A percentile compares a stretch with the other conserved stretches of the same genome.
These are phyloP conservation scores for Hemicentrotus pulcherrimus DNA, from an alignment of 35 echinoderm and acorn worm species.

Conservation along the genomic window DNA sequence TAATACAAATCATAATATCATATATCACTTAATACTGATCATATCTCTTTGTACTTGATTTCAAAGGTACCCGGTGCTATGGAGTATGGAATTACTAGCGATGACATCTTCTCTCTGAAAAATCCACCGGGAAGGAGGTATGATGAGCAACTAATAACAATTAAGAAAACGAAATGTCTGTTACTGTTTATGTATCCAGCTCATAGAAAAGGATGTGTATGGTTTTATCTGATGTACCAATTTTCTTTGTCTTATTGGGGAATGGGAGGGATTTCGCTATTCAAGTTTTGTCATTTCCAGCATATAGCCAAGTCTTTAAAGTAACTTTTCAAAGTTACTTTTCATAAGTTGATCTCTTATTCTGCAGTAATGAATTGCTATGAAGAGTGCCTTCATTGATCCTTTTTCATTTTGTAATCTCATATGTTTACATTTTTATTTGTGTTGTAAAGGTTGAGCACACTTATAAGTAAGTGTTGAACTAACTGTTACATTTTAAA, in stretches of 20 bases:
- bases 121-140: conserved; percentile 94
- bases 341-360: too few relatives aligned
- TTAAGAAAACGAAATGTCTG: not conserved
- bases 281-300: not conserved
- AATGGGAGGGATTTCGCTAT: not conserved
- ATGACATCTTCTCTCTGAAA: conserved; percentile 87
- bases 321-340: too few relatives aligned
- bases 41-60: not conserved
- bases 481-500: too few relatives aligned
- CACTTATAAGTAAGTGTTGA: too few relatives aligned
- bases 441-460: too few relatives aligned
- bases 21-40: not conserved
- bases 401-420: too few relatives aligned
- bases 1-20: too few relatives aligned
- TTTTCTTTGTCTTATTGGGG: not conserved
- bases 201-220: not conserved
- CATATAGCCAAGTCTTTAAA: too few relatives aligned
- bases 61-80: conserved; percentile 71
- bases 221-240: not conserved
- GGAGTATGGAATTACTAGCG: conserved; percentile 83
- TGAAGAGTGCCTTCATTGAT: too few relatives aligned
- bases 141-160: conserved; percentile 14
- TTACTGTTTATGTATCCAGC: too few relatives aligned
- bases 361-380: too few relatives aligned
- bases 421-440: too few relatives aligned